Conservation (phyloP, 2,888 invertebrate species). For the Leptinotarsa tumamoca region DNA sequence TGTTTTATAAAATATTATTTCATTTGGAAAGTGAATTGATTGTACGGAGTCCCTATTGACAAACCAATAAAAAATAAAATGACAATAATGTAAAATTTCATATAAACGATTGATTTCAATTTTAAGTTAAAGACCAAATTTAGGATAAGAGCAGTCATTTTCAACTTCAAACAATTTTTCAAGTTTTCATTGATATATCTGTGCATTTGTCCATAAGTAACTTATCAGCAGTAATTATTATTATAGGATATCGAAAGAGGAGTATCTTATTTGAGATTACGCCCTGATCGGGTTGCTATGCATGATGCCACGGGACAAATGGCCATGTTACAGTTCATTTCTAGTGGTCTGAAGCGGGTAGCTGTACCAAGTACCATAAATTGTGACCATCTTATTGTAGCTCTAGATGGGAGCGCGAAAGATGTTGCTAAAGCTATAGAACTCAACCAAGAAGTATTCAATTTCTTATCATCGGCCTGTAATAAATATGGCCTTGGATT, state of each 20-base stretch:
- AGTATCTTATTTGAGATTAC: constrained; percentile 88
- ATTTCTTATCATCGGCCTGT: constrained; percentile 92
- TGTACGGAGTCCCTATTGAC: too few species aligned
- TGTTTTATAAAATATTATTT: too few species aligned
- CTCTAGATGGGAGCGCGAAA: constrained; percentile 88
- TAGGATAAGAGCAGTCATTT: too few species aligned
- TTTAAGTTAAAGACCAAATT: too few species aligned
- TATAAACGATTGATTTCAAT: too few species aligned
- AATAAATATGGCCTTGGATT: constrained; percentile 99
- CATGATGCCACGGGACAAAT: constrained; percentile 99
- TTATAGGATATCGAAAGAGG: constrained; percentile 86
- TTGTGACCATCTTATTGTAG: constrained; percentile 99
- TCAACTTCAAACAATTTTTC: too few species aligned
- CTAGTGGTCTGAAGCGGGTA: constrained; percentile 93
- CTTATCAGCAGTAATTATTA: not conserved
- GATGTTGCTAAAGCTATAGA: constrained; percentile 95
- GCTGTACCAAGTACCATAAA: constrained; percentile 99
- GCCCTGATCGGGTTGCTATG: constrained; percentile 99
- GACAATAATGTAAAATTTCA: too few species aligned
- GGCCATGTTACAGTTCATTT: constrained; percentile 99
- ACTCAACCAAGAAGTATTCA: constrained; percentile 92
- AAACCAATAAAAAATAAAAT: too few species aligned
- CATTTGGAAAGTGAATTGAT: too few species aligned
- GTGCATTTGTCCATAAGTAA: too few species aligned
- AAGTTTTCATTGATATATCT: too few species aligned